Base-by-base conservation (phyloP, 2,797 vertebrate genomes). In the Bryconaethiops microstoma region DNA sequence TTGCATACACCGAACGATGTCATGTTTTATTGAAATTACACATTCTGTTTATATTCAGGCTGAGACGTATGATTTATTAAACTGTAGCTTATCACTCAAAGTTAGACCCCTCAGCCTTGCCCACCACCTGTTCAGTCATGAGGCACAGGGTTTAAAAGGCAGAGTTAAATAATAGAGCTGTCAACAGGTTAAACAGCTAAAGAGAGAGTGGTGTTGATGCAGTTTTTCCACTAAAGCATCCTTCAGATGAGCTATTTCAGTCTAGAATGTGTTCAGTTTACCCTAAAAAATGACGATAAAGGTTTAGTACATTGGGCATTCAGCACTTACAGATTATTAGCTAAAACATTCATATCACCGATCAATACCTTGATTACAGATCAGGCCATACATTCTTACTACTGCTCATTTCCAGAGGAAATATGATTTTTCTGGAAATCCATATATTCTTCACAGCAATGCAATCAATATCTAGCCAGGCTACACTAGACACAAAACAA, bases 381-480 rank as follows among this genome's bases (percentile, higher is more conserved):
- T 57, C 13, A 55, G 50, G 29, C 50, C 29, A 7, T 19, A 54
- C 17, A 50, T 57, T 72, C 7, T 40, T 54, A 7, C 35, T 63
- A 19, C 19, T 52, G 59, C 55, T 79, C 23, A 79, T 63, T 79
- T 45, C 59, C 54, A 59, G 54, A 64, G 45, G 59, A 79, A 79
- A 79, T 64, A 48, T 35, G 35, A 42, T 73, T 79, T 52, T 79
- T 29, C 23, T 65, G 50, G 39, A 60, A 74, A 60, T 79, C 60
- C 21, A 45, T 57, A 48, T 62, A 48, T 65, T 73, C 16, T 64
- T 25, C 14, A 52, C 42, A 70, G 64, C 25, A 70, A 54, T 19
- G n/a, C 59, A 69, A 52, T 76, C 55, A 63, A 76, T 76, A 62
- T 52, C 14, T 17, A 70, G 29, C 45, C 14, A 29, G 64, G 8